Conservation (phyloP, 1,140 invertebrate genomes). For the Notospermus geniculatus region DNA sequence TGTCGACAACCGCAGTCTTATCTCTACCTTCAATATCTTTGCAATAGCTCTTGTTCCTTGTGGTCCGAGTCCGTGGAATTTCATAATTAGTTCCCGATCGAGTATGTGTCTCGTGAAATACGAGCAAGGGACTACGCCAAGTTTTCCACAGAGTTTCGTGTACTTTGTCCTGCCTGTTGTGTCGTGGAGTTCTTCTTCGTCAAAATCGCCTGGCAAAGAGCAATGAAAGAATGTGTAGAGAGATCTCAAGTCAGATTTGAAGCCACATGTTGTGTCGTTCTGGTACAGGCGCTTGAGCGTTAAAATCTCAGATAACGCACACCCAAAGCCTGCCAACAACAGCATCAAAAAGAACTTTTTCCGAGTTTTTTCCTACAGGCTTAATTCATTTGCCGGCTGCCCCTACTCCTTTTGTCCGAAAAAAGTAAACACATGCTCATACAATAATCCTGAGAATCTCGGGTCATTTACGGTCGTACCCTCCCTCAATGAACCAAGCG, state of each 20-base stretch:
- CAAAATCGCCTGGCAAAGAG: not conserved
- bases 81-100: slow-evolving; percentile 44
- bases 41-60: slow-evolving; percentile 49
- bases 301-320: not conserved
- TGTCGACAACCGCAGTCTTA: no score
- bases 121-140: slow-evolving; percentile 47
- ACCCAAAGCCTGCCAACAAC: not conserved
- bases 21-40: slow-evolving; percentile 47
- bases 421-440: no score
- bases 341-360: not conserved
- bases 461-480: no score
- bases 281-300: not conserved
- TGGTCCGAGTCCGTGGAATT: slow-evolving; percentile 49
- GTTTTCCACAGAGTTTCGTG: slow-evolving; percentile 43
- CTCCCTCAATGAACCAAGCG: no score
- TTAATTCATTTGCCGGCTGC: not conserved
- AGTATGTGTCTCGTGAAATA: slow-evolving; percentile 51
- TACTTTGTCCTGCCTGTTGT: slow-evolving; percentile 33
- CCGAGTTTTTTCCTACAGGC: not conserved
- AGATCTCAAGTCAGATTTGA: not conserved
- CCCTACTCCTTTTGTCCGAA: no score
- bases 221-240: not conserved
- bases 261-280: not conserved
- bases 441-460: no score
- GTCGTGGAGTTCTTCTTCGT: slow-evolving; percentile 25